A percentile compares a stretch with the other conserved stretches of the same genome.
phyloP scores from a whole-genome alignment of 2,888 invertebrate genomes.

The Catocala sponsa region DNA sequence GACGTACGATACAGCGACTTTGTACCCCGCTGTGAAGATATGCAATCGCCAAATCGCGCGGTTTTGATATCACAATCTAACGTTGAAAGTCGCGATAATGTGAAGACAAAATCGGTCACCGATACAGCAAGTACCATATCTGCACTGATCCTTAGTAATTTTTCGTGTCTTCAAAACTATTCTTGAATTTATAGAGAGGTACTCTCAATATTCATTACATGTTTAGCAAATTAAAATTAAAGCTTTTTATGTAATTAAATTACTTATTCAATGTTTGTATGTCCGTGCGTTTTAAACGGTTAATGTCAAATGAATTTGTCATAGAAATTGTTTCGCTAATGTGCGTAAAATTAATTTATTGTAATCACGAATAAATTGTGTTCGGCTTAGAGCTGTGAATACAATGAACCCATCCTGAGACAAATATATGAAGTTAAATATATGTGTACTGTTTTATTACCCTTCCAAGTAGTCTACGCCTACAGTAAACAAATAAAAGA shows the following conservation, averaged over 20 bases:
- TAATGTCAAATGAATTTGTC: constrained; percentile 48
- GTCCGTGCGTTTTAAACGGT: constrained; percentile 70
- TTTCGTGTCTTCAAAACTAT: constrained; percentile 35
- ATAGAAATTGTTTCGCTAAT: constrained; percentile 43
- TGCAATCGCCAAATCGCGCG: too few species aligned
- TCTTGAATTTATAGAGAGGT: constrained; percentile 45
- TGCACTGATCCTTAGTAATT: constrained; percentile 7
- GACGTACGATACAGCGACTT: too few species aligned
- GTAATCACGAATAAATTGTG: constrained; percentile 53
- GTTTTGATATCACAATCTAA: too few species aligned
- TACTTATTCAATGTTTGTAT: constrained; percentile 53
- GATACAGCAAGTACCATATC: too few species aligned
- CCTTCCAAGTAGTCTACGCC: neutral
- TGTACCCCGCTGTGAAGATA: too few species aligned
- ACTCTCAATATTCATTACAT: constrained; percentile 44
- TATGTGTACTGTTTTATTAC: constrained; percentile 12
- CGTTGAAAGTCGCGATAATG: too few species aligned
- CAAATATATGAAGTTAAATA: constrained; percentile 71
- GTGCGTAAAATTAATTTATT: constrained; percentile 49
- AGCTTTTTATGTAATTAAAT: constrained; percentile 62
- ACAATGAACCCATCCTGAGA: constrained; percentile 56
- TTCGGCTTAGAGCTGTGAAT: constrained; percentile 78
- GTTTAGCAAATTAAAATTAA: constrained; percentile 47
- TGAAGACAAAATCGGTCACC: too few species aligned
- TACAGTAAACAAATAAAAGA: neutral